These are phyloP conservation scores for Ylistrum balloti DNA, from an alignment of 1,140 invertebrate genomes.

Conservation along the genomic window DNA sequence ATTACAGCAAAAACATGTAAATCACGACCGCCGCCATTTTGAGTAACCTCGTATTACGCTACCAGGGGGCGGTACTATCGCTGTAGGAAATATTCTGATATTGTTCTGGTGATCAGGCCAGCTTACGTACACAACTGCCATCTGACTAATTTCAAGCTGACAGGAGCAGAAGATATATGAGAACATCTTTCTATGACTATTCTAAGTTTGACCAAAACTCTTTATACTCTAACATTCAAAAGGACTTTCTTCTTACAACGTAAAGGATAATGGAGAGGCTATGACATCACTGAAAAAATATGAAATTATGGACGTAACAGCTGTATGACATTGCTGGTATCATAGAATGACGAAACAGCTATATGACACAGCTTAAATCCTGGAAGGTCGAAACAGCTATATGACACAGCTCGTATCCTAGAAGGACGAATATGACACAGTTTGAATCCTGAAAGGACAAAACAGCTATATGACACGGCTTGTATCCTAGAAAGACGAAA, in stretches of 20 bases:
- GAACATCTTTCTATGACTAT: not conserved
- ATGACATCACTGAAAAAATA: too few relatives aligned
- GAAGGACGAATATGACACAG: too few relatives aligned
- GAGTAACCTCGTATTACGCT: slow-evolving; percentile 6
- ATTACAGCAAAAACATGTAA: slow-evolving; percentile 4
- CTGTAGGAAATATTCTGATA: not conserved
- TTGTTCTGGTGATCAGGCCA: not conserved
- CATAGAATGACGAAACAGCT: too few relatives aligned
- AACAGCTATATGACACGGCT: too few relatives aligned
- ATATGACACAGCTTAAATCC: too few relatives aligned
- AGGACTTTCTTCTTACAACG: not conserved
- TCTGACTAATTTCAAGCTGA: not conserved
- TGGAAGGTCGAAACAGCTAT: too few relatives aligned
- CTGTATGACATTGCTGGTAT: too few relatives aligned
- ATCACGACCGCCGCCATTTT: not conserved
- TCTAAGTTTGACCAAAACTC: not conserved
- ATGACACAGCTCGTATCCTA: too few relatives aligned
- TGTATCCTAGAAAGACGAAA: too few relatives aligned
- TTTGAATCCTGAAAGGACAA: too few relatives aligned
- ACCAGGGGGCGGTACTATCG: not conserved
- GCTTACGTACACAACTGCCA: not conserved
- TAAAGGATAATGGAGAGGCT: too few relatives aligned
- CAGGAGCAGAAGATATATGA: not conserved
- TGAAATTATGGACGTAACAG: too few relatives aligned
- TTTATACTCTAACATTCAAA: not conserved